Conservation (phyloP, 2,797 vertebrate species). For the Pelobates cultripes region DNA sequence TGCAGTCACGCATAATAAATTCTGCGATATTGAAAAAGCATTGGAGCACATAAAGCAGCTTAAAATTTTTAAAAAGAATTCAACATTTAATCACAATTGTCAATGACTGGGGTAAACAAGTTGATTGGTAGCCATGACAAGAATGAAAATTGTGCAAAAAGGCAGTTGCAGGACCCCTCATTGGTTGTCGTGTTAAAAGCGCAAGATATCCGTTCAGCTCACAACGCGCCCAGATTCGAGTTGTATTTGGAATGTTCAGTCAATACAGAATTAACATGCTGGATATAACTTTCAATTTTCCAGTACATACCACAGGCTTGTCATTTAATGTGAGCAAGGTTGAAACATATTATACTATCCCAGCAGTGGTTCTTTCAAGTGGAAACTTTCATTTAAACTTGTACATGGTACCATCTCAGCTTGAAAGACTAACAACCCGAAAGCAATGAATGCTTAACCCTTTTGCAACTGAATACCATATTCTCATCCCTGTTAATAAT, state of each 20-base stretch:
- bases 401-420: slow-evolving; percentile 46
- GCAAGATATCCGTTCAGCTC: slow-evolving; percentile 13
- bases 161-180: neutral
- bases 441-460: slow-evolving; percentile 42
- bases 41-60: no score
- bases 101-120: neutral
- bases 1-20: no score
- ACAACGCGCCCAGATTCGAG: slow-evolving; percentile 23
- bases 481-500: neutral
- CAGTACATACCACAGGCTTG: slow-evolving; percentile 53
- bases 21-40: no score
- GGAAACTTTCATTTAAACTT: slow-evolving; percentile 55
- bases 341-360: slow-evolving; percentile 54
- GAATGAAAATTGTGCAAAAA: neutral
- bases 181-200: slow-evolving; percentile 13
- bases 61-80: no score
- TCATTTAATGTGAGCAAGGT: slow-evolving; percentile 54
- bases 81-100: neutral
- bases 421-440: slow-evolving; percentile 32
- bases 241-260: slow-evolving; percentile 49
- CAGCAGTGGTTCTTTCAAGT: slow-evolving; percentile 56
- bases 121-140: neutral
- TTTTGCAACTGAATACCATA: neutral
- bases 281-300: slow-evolving; percentile 55
- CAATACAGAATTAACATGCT: slow-evolving; percentile 45